These are phyloP conservation scores for Thymelicus acteon DNA, from an alignment of 2,888 invertebrate species.

Conservation along the genomic window DNA sequence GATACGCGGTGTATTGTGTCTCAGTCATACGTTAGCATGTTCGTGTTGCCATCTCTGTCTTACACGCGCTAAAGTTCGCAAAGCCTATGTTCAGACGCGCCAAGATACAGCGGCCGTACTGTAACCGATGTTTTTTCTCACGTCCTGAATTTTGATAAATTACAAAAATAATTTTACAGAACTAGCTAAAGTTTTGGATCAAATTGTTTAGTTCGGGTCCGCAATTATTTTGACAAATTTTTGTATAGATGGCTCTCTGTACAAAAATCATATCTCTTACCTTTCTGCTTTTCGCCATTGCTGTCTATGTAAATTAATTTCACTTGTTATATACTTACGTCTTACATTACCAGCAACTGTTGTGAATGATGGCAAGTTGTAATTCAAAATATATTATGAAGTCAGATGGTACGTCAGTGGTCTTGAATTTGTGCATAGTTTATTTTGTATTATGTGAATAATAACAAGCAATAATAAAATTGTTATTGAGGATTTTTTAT, in stretches of 20 bases:
- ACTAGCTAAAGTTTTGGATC: no score
- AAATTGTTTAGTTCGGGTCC: no score
- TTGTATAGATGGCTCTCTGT: neutral
- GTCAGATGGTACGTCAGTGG: slow-evolving; percentile 73
- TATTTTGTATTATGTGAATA: slow-evolving; percentile 89
- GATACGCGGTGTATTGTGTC: no score
- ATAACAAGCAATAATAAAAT: slow-evolving; percentile 87
- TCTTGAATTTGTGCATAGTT: slow-evolving; percentile 87
- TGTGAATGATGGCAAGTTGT: slow-evolving; percentile 61
- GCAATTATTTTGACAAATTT: no score
- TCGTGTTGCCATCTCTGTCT: no score
- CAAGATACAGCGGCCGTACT: no score
- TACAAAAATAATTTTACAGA: no score
- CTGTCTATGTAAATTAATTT: slow-evolving; percentile 62
- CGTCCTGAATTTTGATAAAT: no score
- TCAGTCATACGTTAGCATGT: no score
- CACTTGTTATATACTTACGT: slow-evolving; percentile 52
- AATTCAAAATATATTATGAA: slow-evolving; percentile 73
- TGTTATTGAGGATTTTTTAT: slow-evolving; percentile 78
- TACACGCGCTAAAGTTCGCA: no score
- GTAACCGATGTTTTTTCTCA: no score
- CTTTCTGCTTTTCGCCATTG: slow-evolving; percentile 9
- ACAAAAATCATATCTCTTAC: slow-evolving; percentile 1
- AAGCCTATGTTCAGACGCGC: no score
- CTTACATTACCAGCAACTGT: slow-evolving; percentile 48